A percentile compares a stretch with the other conserved stretches of the same genome.
These are phyloP conservation scores for Beris morrisii DNA, from an alignment of 2,888 invertebrate genomes.

Conservation along the genomic window DNA sequence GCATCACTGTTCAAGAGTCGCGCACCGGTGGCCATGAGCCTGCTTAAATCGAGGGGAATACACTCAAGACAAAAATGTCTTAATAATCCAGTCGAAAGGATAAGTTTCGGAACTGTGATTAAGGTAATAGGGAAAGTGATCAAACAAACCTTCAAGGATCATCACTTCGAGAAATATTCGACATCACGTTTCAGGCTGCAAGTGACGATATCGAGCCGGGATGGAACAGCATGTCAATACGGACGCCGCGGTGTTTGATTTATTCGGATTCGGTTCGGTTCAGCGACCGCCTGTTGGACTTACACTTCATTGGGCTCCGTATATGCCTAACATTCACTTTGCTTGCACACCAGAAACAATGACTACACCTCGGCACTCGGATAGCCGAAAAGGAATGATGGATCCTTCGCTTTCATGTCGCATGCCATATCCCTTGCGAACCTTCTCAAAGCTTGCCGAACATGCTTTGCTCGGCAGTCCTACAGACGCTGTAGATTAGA, in stretches of 20 bases:
- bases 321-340: conserved; percentile 29
- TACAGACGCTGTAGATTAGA: too few species aligned
- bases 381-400: conserved; percentile 13
- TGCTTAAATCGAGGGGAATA: too few species aligned
- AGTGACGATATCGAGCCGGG: conserved; percentile 38
- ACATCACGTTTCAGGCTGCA: conserved; percentile 43
- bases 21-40: too few species aligned
- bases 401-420: conserved; percentile 7
- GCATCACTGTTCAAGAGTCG: too few species aligned
- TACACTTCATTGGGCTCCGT: conserved; percentile 35
- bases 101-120: too few species aligned
- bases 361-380: conserved; percentile 12
- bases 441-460: too few species aligned
- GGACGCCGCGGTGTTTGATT: conserved; percentile 33
- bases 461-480: too few species aligned
- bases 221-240: conserved; percentile 19
- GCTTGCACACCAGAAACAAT: neutral
- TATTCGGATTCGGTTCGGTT: conserved; percentile 28
- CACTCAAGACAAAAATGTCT: too few species aligned
- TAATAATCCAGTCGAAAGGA: too few species aligned
- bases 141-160: conserved; percentile 48
- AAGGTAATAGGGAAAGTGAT: conserved; percentile 52
- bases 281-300: conserved; percentile 35
- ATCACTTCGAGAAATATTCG: conserved; percentile 43
- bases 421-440: conserved; percentile 16